phyloP scores from a whole-genome alignment of 2,113 vertebrate species.

The Oreochromis spilurus region DNA sequence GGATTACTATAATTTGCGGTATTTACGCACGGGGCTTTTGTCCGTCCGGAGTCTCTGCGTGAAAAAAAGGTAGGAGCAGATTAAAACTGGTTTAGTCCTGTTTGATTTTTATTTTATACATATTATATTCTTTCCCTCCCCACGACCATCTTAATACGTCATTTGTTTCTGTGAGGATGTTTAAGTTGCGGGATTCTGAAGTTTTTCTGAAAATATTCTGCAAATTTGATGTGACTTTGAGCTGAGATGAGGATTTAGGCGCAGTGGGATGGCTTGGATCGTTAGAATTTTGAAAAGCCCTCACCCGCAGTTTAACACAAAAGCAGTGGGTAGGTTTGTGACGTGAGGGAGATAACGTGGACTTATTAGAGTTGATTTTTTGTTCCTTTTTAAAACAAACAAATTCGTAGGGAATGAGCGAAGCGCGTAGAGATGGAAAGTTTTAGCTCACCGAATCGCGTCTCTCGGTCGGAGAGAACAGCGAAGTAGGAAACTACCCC shows the following conservation, averaged over 20 bases:
- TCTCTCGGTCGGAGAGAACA: background rate
- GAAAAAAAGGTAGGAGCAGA: slow-evolving; percentile 43
- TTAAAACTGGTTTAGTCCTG: background rate
- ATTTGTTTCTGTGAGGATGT: background rate
- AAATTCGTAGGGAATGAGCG: background rate
- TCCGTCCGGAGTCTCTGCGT: background rate
- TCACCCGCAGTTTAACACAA: background rate
- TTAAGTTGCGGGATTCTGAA: background rate
- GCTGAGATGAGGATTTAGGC: background rate
- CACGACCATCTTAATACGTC: background rate
- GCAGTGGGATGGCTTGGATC: background rate
- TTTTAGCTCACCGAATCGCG: slow-evolving; percentile 29
- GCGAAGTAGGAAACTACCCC: background rate
- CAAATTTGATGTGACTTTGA: slow-evolving; percentile 12
- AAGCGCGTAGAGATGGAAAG: slow-evolving; percentile 43
- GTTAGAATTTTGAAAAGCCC: slow-evolving; percentile 11
- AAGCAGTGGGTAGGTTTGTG: background rate
- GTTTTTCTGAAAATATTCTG: background rate
- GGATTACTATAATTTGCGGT: slow-evolving; percentile 35
- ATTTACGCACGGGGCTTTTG: background rate
- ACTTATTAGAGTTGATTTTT: background rate
- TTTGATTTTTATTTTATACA: background rate
- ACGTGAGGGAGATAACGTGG: background rate
- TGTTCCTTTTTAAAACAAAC: background rate
- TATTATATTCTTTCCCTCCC: background rate